Evolutionary conservation across 2,888 invertebrate genomes (phyloP).

Genomic region (Pristionchus fissidentatus): DNA sequence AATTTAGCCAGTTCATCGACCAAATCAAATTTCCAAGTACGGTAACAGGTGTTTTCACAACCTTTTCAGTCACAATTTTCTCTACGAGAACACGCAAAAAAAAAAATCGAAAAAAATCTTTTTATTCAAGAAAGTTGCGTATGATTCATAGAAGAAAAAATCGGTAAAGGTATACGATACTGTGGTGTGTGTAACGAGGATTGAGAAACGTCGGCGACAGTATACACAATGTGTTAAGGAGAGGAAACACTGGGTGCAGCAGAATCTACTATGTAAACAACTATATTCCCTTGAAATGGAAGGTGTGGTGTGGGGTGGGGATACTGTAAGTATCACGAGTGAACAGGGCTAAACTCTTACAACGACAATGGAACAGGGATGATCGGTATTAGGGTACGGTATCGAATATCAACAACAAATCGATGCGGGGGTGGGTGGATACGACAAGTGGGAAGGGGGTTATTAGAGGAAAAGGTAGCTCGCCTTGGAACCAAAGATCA

Average conservation of each 20-base stretch:
- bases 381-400: neutral
- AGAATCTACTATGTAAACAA: slow-evolving; percentile 42
- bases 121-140: slow-evolving; percentile 42
- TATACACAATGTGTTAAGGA: slow-evolving; percentile 26
- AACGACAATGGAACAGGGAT: neutral
- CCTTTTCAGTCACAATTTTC: neutral
- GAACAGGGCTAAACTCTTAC: neutral
- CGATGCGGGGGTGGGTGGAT: neutral
- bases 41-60: neutral
- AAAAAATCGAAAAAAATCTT: neutral
- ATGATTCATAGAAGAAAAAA: slow-evolving; percentile 31
- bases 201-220: slow-evolving; percentile 28
- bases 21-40: neutral
- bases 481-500: slow-evolving; percentile 25
- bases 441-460: neutral
- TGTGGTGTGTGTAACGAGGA: neutral
- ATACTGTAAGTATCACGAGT: slow-evolving; percentile 12
- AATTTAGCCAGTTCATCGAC: neutral
- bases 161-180: neutral
- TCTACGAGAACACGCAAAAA: neutral
- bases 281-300: slow-evolving; percentile 18
- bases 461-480: neutral
- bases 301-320: neutral
- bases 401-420: neutral
- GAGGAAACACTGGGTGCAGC: slow-evolving; percentile 34